Evolutionary conservation across 2,888 invertebrate species (phyloP).

Genomic region (Pammene aurita): DNA sequence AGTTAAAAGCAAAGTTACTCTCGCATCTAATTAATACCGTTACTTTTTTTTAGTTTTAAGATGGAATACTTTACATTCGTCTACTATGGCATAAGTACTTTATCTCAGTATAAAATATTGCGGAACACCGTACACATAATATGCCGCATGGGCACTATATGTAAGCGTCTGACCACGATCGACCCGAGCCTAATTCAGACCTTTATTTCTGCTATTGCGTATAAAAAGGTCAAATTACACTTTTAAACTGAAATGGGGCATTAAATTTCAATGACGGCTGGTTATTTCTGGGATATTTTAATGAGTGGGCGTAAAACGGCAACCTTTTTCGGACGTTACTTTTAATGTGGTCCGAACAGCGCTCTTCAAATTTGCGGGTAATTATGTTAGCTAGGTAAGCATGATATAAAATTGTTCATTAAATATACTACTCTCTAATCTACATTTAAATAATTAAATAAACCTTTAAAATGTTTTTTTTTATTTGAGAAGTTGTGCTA

Average conservation of each 20-base stretch:
- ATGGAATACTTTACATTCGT: not conserved
- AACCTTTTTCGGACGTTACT: constrained; percentile 37
- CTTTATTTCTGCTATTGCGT: constrained; percentile 31
- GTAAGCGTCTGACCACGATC: not conserved
- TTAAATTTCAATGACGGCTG: constrained; percentile 37
- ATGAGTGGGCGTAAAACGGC: constrained; percentile 31
- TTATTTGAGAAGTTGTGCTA: too few relatives aligned
- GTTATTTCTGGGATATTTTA: constrained; percentile 28
- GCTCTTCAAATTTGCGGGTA: not conserved
- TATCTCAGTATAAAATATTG: constrained; percentile 8
- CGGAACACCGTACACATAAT: constrained; percentile 22
- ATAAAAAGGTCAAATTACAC: constrained; percentile 35
- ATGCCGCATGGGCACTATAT: constrained; percentile 27
- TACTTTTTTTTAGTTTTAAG: not conserved
- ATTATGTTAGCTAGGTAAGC: not conserved
- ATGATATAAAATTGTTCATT: too few relatives aligned
- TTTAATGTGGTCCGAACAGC: constrained; percentile 29
- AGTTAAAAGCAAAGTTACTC: not conserved
- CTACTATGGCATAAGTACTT: not conserved
- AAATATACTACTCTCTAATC: too few relatives aligned
- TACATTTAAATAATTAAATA: too few relatives aligned
- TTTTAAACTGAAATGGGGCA: constrained; percentile 32
- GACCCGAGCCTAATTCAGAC: constrained; percentile 37
- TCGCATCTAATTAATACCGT: too few relatives aligned
- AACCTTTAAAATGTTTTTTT: too few relatives aligned